Evolutionary conservation across 2,113 vertebrate genomes (phyloP).

Genomic region (Bufo bufo): DNA sequence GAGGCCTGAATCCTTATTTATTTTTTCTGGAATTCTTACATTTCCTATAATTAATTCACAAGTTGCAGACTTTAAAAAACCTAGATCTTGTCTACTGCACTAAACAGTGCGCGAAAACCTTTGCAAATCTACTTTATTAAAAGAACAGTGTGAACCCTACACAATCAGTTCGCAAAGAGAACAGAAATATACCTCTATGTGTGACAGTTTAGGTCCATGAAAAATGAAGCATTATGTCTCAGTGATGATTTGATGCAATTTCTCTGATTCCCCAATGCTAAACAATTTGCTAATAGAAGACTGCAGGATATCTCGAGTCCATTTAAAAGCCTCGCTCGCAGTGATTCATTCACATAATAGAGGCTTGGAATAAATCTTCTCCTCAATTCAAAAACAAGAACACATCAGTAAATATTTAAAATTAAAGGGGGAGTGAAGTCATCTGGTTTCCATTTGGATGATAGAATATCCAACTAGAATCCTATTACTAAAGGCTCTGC

Average conservation of each 20-base stretch:
- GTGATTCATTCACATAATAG: constrained; percentile 75
- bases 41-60: too few species aligned
- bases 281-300: constrained; percentile 56
- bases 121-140: background rate
- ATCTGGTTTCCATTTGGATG: constrained; percentile 99
- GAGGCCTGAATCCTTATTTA: too few species aligned
- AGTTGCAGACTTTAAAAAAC: background rate
- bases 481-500: constrained; percentile 95
- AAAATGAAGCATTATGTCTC: background rate
- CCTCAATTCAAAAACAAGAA: constrained; percentile 81
- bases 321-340: constrained; percentile 72
- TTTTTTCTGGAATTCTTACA: too few species aligned
- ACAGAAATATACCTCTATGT: background rate
- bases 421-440: constrained; percentile 84
- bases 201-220: background rate
- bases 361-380: constrained; percentile 80
- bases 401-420: constrained; percentile 88
- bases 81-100: background rate
- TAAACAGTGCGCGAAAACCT: background rate
- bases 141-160: background rate
- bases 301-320: constrained; percentile 58
- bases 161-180: background rate
- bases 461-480: constrained; percentile 98
- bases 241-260: constrained; percentile 43
- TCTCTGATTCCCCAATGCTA: constrained; percentile 56